A percentile compares a stretch with the other conserved stretches of the same genome.
Conservation (phyloP, 1,140 invertebrate species). For the Ceratitis capitata region DNA sequence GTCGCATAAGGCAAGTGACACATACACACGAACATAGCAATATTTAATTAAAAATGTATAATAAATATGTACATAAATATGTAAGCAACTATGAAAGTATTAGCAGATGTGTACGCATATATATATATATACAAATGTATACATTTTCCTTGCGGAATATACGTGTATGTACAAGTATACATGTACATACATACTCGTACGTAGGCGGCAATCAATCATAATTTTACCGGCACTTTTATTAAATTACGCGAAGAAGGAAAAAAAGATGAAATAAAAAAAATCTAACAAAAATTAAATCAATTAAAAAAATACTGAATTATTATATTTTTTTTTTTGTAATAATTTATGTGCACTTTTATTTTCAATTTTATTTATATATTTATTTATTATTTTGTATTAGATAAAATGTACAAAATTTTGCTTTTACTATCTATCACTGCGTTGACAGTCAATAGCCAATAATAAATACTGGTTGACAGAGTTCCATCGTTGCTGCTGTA, state of each 20-base stretch:
- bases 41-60: no score
- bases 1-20: neutral
- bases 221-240: neutral
- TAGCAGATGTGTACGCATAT: neutral
- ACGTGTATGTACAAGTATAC: neutral
- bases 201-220: constrained; percentile 15
- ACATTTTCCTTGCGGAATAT: neutral
- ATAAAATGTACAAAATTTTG: neutral
- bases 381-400: neutral
- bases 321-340: no score
- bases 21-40: neutral
- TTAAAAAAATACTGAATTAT: no score
- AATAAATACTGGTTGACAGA: constrained; percentile 37
- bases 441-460: neutral
- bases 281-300: no score
- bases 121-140: neutral
- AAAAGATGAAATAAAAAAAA: neutral
- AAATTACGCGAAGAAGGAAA: neutral
- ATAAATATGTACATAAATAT: neutral
- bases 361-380: neutral
- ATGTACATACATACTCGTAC: neutral
- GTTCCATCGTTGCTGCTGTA: neutral
- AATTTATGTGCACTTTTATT: no score
- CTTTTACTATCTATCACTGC: neutral
- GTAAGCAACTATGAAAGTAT: neutral